Evolutionary conservation across 2,113 vertebrate species (phyloP).

Genomic region (Hylia prasina): DNA sequence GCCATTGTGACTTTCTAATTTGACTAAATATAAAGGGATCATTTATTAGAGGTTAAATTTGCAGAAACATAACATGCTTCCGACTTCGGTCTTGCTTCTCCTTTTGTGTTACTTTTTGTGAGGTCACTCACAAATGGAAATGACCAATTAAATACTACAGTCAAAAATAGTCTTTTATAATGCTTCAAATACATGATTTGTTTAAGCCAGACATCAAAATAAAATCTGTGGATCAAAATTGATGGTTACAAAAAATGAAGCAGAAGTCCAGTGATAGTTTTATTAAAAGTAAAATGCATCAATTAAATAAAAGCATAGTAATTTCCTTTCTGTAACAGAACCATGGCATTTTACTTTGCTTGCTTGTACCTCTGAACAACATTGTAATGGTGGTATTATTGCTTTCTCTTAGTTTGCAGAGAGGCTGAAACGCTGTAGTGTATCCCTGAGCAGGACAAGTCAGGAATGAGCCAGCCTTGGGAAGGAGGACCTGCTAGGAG

Average conservation of each 20-base stretch:
- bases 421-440: not conserved
- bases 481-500: constrained; percentile 8
- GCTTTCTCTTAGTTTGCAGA: constrained; percentile 21
- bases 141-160: not conserved
- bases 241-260: not conserved
- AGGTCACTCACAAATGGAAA: not conserved
- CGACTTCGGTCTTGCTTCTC: not conserved
- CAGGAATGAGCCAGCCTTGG: constrained; percentile 60
- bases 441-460: not conserved
- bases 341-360: not conserved
- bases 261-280: not conserved
- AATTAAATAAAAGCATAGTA: not conserved
- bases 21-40: not conserved
- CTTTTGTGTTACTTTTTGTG: not conserved
- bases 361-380: not conserved
- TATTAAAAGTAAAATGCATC: not conserved
- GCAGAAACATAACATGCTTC: not conserved
- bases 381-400: not conserved
- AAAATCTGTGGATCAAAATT: not conserved
- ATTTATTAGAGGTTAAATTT: not conserved
- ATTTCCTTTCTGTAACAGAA: not conserved
- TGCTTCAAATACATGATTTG: not conserved
- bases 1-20: not conserved
- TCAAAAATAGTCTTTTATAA: not conserved
- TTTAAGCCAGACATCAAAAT: not conserved